Percentiles rank a stretch among this genome's conserved stretches.
These are phyloP conservation scores for Musca vetustissima DNA, from an alignment of 1,140 invertebrate genomes.

Conservation along the genomic window DNA sequence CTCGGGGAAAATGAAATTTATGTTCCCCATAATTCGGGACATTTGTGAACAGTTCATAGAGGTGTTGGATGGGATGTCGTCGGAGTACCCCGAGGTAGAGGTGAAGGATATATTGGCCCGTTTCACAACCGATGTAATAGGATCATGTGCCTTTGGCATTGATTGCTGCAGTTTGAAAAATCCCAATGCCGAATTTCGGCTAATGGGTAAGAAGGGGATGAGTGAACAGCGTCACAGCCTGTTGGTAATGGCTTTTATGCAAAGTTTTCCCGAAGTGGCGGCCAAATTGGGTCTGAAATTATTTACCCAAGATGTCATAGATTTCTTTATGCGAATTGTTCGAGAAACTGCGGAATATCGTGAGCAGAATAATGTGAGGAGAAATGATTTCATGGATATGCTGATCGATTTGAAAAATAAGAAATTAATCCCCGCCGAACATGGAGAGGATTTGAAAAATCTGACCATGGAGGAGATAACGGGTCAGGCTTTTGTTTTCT, in stretches of 20 bases:
- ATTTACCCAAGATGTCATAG: constrained; percentile 39
- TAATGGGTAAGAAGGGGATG: constrained; percentile 40
- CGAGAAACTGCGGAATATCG: constrained; percentile 54
- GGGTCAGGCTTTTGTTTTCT: constrained; percentile 49
- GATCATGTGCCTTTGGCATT: constrained; percentile 59
- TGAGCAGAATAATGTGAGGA: constrained; percentile 45
- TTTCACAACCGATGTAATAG: constrained; percentile 65
- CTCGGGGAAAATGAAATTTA: constrained; percentile 62
- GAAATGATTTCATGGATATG: constrained; percentile 57
- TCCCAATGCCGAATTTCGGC: constrained; percentile 56
- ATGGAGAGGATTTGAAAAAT: constrained; percentile 33
- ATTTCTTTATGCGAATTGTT: constrained; percentile 55
- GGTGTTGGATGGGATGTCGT: constrained; percentile 28
- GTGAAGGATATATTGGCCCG: constrained; percentile 62
- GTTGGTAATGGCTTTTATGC: constrained; percentile 33
- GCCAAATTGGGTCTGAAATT: constrained; percentile 37
- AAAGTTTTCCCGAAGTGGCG: constrained; percentile 37
- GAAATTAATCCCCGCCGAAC: constrained; percentile 32
- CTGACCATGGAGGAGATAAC: constrained; percentile 49
- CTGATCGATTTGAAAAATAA: constrained; percentile 49
- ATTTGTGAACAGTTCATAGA: constrained; percentile 48
- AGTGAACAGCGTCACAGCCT: constrained; percentile 33
- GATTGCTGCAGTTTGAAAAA: constrained; percentile 57
- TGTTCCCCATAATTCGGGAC: constrained; percentile 54
- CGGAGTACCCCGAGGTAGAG: constrained; percentile 47